These are phyloP conservation scores for Streptopelia turtur DNA, from an alignment of 2,797 vertebrate species.

Conservation along the genomic window DNA sequence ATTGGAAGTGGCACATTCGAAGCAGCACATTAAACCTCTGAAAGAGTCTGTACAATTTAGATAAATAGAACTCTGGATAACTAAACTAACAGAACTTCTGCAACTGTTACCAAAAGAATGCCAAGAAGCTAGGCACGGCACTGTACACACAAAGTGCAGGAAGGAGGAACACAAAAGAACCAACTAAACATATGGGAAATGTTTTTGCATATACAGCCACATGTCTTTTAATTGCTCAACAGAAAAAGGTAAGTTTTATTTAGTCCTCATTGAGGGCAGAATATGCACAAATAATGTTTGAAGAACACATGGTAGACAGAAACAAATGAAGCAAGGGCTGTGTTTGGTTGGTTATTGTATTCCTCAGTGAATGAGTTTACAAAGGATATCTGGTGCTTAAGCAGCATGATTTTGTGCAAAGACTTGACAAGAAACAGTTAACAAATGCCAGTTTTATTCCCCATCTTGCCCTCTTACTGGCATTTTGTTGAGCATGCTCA, in stretches of 20 bases:
- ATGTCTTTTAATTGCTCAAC: conserved; percentile 73
- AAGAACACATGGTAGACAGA: conserved; percentile 74
- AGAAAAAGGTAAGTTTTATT: conserved; percentile 84
- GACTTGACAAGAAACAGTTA: conserved; percentile 68
- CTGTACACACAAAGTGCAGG: conserved; percentile 85
- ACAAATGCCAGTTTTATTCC: conserved; percentile 67
- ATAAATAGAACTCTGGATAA: conserved; percentile 83
- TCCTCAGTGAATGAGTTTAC: conserved; percentile 49
- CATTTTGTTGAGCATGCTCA: conserved; percentile 62
- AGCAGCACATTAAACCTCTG: conserved; percentile 77
- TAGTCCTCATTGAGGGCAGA: conserved; percentile 98
- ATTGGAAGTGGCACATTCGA: conserved; percentile 77
- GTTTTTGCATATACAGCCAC: conserved; percentile 74
- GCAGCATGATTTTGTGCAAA: conserved; percentile 67
- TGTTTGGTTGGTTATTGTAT: conserved; percentile 58
- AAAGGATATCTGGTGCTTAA: conserved; percentile 62
- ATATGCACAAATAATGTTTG: conserved; percentile 80
- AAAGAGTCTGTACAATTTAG: conserved; percentile 79
- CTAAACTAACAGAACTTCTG: conserved; percentile 75
- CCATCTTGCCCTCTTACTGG: conserved; percentile 67
- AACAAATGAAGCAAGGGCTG: conserved; percentile 30
- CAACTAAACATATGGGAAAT: conserved; percentile 39
- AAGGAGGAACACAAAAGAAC: conserved; percentile 51
- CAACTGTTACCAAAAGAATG: conserved; percentile 86
- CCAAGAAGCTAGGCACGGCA: conserved; percentile 83